phyloP scores from a whole-genome alignment of 2,888 invertebrate genomes.

The Mimumesa dahlbomi region DNA sequence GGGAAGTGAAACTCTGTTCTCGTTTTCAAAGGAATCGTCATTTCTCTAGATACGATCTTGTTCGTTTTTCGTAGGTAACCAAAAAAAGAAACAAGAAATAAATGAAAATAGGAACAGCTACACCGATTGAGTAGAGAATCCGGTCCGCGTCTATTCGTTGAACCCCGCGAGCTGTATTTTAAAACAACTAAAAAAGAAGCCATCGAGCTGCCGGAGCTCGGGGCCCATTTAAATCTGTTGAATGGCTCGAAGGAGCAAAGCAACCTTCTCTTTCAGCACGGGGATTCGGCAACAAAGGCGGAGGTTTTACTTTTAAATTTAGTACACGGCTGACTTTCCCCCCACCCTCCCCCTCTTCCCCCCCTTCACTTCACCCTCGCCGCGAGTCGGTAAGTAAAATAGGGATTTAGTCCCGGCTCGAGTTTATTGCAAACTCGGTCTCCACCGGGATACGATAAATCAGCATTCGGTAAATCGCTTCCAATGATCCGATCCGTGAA shows the following conservation, averaged over 20 bases:
- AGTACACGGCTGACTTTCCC: slow-evolving; percentile 71
- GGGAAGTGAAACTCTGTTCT: too few relatives aligned
- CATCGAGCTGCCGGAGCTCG: slow-evolving; percentile 52
- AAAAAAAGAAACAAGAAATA: too few relatives aligned
- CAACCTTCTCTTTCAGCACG: slow-evolving; percentile 72
- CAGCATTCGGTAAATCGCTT: slow-evolving; percentile 55
- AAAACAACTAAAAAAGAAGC: slow-evolving; percentile 61
- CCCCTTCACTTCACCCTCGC: slow-evolving; percentile 46
- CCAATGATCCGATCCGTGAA: slow-evolving; percentile 40
- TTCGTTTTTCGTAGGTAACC: too few relatives aligned
- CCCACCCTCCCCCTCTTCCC: slow-evolving; percentile 47
- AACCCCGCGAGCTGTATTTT: too few relatives aligned
- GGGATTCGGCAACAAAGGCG: slow-evolving; percentile 76
- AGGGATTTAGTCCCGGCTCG: slow-evolving; percentile 71
- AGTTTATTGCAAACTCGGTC: slow-evolving; percentile 70
- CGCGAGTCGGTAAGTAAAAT: slow-evolving; percentile 72
- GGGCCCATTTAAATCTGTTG: slow-evolving; percentile 76
- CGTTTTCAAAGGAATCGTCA: too few relatives aligned
- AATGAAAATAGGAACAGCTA: too few relatives aligned
- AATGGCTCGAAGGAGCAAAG: slow-evolving; percentile 70
- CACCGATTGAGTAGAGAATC: too few relatives aligned
- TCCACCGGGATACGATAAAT: slow-evolving; percentile 53
- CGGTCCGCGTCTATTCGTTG: too few relatives aligned
- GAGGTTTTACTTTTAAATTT: slow-evolving; percentile 79
- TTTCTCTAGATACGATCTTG: too few relatives aligned